Evolutionary conservation across 2,113 vertebrate species (phyloP).

Genomic region (Oryctolagus cuniculus): DNA sequence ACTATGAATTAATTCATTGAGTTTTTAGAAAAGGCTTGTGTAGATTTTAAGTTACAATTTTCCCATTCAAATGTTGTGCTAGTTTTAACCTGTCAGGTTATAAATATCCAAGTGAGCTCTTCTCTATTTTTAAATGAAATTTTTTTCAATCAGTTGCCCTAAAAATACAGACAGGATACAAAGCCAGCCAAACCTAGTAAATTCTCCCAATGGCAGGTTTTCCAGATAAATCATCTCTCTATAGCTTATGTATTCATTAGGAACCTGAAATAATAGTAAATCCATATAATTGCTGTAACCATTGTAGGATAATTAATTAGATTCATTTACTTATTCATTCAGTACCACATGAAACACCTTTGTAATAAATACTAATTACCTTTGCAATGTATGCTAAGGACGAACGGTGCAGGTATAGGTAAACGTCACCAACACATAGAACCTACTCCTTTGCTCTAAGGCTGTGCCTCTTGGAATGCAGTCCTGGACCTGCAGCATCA

Average conservation of each 20-base stretch:
- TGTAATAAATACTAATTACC: slow-evolving; percentile 55
- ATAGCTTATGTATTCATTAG: background rate
- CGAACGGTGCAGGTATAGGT: slow-evolving; percentile 23
- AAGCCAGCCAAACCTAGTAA: slow-evolving; percentile 73
- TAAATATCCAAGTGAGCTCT: slow-evolving; percentile 80
- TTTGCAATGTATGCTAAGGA: background rate
- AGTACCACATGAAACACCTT: slow-evolving; percentile 42
- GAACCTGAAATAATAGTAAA: slow-evolving; percentile 57
- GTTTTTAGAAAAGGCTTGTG: slow-evolving; percentile 57
- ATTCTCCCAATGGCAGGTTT: slow-evolving; percentile 62
- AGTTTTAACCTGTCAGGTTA: slow-evolving; percentile 83
- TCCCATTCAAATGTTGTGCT: slow-evolving; percentile 80
- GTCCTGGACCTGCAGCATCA: background rate
- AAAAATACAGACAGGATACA: slow-evolving; percentile 78
- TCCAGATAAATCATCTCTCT: slow-evolving; percentile 55
- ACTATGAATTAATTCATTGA: slow-evolving; percentile 67
- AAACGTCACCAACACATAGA: slow-evolving; percentile 29
- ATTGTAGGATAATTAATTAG: slow-evolving; percentile 52
- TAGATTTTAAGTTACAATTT: slow-evolving; percentile 74
- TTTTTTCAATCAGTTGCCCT: slow-evolving; percentile 79
- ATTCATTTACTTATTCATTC: slow-evolving; percentile 50
- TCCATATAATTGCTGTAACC: slow-evolving; percentile 12
- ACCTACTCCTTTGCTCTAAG: background rate
- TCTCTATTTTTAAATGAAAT: slow-evolving; percentile 81
- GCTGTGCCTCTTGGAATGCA: background rate